These are phyloP conservation scores for Trinectes maculatus DNA, from an alignment of 2,113 vertebrate species.

Conservation along the genomic window DNA sequence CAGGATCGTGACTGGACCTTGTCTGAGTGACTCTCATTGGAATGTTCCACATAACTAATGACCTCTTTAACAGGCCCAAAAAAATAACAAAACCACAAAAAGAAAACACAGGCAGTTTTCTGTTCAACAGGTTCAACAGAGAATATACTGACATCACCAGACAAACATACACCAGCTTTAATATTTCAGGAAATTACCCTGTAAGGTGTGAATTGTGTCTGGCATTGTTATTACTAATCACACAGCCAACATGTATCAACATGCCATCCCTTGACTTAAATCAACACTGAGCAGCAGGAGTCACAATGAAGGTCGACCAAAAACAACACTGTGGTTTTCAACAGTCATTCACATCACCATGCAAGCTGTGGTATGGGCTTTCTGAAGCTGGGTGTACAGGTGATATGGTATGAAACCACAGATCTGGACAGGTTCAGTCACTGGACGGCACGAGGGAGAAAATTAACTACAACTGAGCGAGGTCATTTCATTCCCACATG, in stretches of 20 bases:
- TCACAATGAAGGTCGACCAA: slow-evolving; percentile 36
- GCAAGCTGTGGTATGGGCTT: slow-evolving; percentile 19
- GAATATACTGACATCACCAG: neutral
- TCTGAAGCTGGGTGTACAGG: slow-evolving; percentile 35
- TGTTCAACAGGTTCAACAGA: neutral
- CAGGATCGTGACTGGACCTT: too few species aligned
- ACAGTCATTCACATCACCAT: slow-evolving; percentile 13
- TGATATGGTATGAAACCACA: slow-evolving; percentile 42
- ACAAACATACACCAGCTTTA: neutral
- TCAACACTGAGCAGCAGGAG: slow-evolving; percentile 25
- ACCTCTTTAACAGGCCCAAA: neutral
- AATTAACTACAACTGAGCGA: neutral
- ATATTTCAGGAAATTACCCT: slow-evolving; percentile 4
- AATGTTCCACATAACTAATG: too few species aligned
- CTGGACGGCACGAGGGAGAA: neutral
- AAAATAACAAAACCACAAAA: neutral
- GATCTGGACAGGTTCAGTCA: slow-evolving; percentile 33
- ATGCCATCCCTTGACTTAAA: slow-evolving; percentile 6
- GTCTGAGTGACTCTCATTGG: too few species aligned
- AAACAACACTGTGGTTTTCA: slow-evolving; percentile 36
- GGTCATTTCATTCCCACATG: neutral
- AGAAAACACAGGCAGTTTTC: neutral
- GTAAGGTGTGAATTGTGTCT: neutral
- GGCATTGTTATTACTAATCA: slow-evolving; percentile 18
- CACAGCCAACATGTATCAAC: slow-evolving; percentile 1